Evolutionary conservation across 30 jellyfish, hydroid and myxozoan genomes (phyloP).

Genomic region (Calvadosia cruxmelitensis): DNA sequence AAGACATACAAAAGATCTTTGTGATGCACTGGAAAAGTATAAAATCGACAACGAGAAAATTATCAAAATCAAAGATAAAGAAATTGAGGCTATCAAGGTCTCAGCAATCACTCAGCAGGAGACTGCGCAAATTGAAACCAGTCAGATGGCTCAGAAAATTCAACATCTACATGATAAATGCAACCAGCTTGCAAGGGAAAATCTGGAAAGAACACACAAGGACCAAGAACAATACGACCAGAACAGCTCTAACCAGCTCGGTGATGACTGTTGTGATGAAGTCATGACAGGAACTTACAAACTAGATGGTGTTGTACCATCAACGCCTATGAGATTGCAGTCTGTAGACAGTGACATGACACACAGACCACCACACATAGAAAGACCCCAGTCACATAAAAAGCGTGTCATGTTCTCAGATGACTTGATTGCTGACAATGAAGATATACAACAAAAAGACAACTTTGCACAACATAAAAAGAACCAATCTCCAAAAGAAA

Average conservation of each 20-base stretch:
- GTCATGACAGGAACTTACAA: not conserved
- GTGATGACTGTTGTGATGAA: not conserved
- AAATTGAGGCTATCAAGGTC: slow-evolving; percentile 29
- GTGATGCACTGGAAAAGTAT: slow-evolving; percentile 72
- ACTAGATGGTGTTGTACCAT: not conserved
- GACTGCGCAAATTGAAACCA: not conserved
- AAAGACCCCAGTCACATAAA: not conserved
- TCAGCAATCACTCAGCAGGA: not conserved
- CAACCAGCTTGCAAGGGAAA: not conserved
- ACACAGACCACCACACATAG: not conserved
- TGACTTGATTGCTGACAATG: not conserved
- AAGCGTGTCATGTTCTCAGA: not conserved
- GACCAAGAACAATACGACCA: not conserved
- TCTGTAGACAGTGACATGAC: too few relatives aligned
- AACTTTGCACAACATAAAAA: too few relatives aligned
- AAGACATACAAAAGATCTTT: slow-evolving; percentile 54
- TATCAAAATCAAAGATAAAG: slow-evolving; percentile 60
- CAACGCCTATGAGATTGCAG: too few relatives aligned
- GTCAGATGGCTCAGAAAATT: not conserved
- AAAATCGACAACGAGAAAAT: slow-evolving; percentile 75
- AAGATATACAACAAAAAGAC: too few relatives aligned
- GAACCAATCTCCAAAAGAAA: not conserved
- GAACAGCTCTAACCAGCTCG: not conserved
- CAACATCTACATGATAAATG: not conserved
- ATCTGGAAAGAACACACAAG: not conserved